phyloP scores from a whole-genome alignment of 1,140 invertebrate species.

The Ceratoteleas bidentatus region DNA sequence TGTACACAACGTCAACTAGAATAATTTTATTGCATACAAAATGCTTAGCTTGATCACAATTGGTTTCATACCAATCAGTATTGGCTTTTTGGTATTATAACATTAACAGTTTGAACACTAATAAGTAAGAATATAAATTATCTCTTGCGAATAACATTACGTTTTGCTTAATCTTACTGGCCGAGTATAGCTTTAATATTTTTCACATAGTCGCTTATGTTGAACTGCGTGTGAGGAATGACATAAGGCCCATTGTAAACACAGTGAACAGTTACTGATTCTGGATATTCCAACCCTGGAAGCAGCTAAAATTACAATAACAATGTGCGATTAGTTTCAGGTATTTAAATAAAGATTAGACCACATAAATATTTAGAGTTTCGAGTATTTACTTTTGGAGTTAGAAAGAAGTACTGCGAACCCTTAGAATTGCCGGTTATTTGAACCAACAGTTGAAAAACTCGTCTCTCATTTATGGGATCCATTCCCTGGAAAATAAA shows the following conservation, averaged over 20 bases:
- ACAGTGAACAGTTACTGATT: conserved; percentile 83
- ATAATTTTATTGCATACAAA: not conserved
- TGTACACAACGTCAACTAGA: conserved; percentile 3
- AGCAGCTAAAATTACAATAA: conserved; percentile 80
- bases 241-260: conserved; percentile 83
- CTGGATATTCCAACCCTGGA: conserved; percentile 82
- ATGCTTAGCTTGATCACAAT: not conserved
- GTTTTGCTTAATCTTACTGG: too few relatives aligned
- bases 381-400: conserved; percentile 90
- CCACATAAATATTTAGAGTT: not conserved
- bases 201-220: not conserved
- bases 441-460: conserved; percentile 92
- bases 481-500: conserved; percentile 91
- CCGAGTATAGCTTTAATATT: not conserved
- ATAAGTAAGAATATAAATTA: not conserved
- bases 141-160: too few relatives aligned
- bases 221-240: conserved; percentile 6
- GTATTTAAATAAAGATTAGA: not conserved
- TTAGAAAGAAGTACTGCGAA: conserved; percentile 95
- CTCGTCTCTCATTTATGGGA: conserved; percentile 91
- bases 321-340: not conserved
- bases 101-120: not conserved
- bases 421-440: conserved; percentile 83
- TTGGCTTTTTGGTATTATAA: too few relatives aligned
- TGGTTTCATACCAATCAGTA: not conserved